These are phyloP conservation scores for Semotilus atromaculatus DNA, from an alignment of 2,797 vertebrate species.

Conservation along the genomic window DNA sequence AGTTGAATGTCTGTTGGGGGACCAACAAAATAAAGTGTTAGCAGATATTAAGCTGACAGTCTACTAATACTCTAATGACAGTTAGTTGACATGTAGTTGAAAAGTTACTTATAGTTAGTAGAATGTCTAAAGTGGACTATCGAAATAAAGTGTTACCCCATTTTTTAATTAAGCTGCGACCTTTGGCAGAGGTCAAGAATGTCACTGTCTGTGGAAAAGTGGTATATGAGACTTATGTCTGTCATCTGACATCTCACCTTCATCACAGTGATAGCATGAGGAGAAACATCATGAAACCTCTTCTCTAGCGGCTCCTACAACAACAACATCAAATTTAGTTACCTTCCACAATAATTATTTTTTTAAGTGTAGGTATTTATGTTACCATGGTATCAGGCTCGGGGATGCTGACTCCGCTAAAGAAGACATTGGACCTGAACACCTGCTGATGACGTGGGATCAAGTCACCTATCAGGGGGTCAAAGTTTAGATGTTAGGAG, in stretches of 20 bases:
- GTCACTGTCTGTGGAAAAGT: neutral
- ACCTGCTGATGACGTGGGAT: constrained; percentile 88
- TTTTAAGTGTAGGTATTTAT: neutral
- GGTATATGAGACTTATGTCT: neutral
- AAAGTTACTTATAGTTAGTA: too few species aligned
- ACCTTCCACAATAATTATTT: neutral
- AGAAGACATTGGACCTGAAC: constrained; percentile 88
- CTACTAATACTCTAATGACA: too few species aligned
- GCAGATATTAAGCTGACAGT: too few species aligned
- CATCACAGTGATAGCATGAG: constrained; percentile 81
- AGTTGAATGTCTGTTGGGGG: too few species aligned
- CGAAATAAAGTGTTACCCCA: too few species aligned
- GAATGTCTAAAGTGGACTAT: too few species aligned
- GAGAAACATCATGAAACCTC: constrained; percentile 77
- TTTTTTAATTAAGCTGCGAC: neutral
- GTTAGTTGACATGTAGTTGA: too few species aligned
- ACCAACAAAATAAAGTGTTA: too few species aligned
- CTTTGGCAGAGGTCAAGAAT: neutral
- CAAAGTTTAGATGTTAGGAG: constrained; percentile 25
- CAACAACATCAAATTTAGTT: neutral
- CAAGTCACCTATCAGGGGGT: constrained; percentile 80
- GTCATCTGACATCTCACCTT: constrained; percentile 75
- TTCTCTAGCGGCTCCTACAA: constrained; percentile 87
- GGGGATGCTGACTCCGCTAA: constrained; percentile 87
- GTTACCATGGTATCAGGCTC: constrained; percentile 84